phyloP scores from a whole-genome alignment of 2,888 invertebrate species.

The Leucophenga montana region DNA sequence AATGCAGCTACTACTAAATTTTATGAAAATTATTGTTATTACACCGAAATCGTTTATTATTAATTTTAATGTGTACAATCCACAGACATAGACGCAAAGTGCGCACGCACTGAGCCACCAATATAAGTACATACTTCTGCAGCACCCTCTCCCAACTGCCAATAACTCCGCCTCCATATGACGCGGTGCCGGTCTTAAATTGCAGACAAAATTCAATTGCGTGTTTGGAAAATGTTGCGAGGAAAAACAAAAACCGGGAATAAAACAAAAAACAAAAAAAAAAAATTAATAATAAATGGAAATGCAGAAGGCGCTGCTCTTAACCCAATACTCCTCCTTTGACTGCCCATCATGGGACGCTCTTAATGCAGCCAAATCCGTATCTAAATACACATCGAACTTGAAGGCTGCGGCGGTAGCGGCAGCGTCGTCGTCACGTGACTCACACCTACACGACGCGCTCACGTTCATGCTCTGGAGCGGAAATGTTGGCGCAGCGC shows the following conservation, averaged over 20 bases:
- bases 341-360: neutral
- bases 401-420: conserved; percentile 44
- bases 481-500: conserved; percentile 39
- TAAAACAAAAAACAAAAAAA: neutral
- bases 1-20: conserved; percentile 56
- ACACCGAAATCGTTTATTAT: conserved; percentile 70
- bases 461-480: neutral
- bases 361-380: conserved; percentile 54
- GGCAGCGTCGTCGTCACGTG: conserved; percentile 53
- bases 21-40: conserved; percentile 68
- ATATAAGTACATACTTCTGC: too few species aligned
- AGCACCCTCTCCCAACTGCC: too few species aligned
- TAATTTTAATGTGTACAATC: conserved; percentile 65
- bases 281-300: conserved; percentile 4
- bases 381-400: neutral
- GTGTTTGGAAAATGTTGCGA: neutral
- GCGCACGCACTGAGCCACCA: neutral
- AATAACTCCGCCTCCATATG: too few species aligned
- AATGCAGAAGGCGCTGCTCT: conserved; percentile 39
- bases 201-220: conserved; percentile 2
- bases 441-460: conserved; percentile 48
- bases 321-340: neutral
- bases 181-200: too few species aligned
- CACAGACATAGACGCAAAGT: neutral
- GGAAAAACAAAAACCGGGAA: neutral